These are phyloP conservation scores for Tetramorium bicarinatum DNA, from an alignment of 2,888 invertebrate species.

Conservation along the genomic window DNA sequence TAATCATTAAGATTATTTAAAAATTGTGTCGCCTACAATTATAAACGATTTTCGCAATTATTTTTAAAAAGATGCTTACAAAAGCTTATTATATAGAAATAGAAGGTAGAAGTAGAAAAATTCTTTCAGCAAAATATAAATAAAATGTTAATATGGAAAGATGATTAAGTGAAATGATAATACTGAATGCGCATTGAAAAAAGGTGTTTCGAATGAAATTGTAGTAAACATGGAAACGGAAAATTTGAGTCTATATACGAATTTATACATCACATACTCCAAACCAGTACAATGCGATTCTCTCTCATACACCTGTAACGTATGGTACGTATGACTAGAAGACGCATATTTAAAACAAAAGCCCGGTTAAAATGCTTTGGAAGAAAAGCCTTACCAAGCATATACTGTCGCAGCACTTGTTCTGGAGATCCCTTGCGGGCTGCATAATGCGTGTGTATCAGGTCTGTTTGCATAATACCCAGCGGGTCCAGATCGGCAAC, in stretches of 20 bases:
- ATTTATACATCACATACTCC: conserved; percentile 28
- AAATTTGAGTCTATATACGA: conserved; percentile 6
- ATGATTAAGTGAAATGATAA: conserved; percentile 54
- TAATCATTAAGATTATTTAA: background rate
- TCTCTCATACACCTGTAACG: conserved; percentile 59
- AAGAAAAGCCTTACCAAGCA: conserved; percentile 88
- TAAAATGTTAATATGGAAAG: conserved; percentile 27
- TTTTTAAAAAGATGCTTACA: background rate
- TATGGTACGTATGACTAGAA: conserved; percentile 52
- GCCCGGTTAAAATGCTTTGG: conserved; percentile 67
- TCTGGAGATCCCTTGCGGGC: conserved; percentile 88
- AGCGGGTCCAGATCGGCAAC: conserved; percentile 97
- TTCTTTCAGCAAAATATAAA: background rate
- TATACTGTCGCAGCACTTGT: conserved; percentile 89
- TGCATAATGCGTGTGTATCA: conserved; percentile 87
- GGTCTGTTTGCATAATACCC: conserved; percentile 93
- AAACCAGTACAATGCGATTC: conserved; percentile 22
- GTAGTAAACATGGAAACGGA: background rate
- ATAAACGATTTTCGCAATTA: background rate
- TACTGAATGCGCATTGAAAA: conserved; percentile 50
- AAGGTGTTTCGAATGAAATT: conserved; percentile 56
- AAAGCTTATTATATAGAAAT: background rate
- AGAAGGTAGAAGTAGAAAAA: background rate
- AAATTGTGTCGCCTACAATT: background rate
- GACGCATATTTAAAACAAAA: conserved; percentile 61